phyloP scores from a whole-genome alignment of 2,888 invertebrate genomes.

The Polyploca ridens region DNA sequence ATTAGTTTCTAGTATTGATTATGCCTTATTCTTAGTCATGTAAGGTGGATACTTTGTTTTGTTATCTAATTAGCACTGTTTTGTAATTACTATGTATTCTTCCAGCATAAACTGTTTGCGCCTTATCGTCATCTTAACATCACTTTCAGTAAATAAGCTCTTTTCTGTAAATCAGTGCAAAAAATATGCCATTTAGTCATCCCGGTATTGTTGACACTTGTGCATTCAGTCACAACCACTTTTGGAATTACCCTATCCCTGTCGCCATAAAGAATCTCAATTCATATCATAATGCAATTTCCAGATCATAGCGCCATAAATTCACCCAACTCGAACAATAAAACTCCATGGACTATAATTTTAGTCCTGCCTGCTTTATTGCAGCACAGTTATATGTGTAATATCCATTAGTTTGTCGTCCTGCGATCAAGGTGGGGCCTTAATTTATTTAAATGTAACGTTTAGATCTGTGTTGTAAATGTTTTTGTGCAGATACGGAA shows the following conservation, averaged over 20 bases:
- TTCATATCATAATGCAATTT: neutral
- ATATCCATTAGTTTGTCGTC: conserved; percentile 47
- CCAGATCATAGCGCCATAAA: neutral
- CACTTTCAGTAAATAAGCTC: too few species aligned
- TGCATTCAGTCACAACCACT: neutral
- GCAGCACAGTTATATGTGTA: conserved; percentile 20
- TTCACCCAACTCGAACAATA: conserved; percentile 2
- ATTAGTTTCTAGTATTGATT: conserved; percentile 25
- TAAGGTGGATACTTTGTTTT: neutral
- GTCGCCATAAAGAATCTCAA: neutral
- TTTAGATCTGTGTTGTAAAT: neutral
- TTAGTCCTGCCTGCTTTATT: neutral
- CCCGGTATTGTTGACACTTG: neutral
- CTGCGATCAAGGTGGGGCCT: conserved; percentile 33
- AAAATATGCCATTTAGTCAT: too few species aligned
- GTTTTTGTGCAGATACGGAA: too few species aligned
- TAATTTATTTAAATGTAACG: conserved; percentile 18
- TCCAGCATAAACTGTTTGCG: too few species aligned
- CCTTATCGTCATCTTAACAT: too few species aligned
- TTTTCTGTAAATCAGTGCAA: too few species aligned
- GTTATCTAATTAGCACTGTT: neutral
- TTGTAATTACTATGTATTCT: too few species aligned
- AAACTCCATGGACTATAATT: neutral
- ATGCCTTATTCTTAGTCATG: neutral
- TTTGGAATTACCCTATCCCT: neutral